Evolutionary conservation across 2,888 invertebrate genomes (phyloP), one percentile per base, ranked within the genome.

Genomic region (Drosophila paramelanica): DNA sequence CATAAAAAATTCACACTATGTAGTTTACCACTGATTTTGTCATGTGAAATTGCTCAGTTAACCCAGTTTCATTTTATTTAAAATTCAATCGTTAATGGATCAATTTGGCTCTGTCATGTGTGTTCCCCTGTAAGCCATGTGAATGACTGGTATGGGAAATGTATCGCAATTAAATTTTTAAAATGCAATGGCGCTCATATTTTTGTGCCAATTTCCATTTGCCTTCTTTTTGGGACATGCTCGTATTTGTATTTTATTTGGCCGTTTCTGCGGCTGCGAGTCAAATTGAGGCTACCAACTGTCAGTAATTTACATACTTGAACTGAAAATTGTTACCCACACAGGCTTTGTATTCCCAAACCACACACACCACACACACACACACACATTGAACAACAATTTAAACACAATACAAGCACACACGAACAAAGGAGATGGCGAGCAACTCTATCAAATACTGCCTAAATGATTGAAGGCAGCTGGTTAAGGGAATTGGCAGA

Each of bases 231-330:
- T 38, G 62, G 51, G 38, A 73, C 73, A 69, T 57, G 46, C 23
- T 60, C 39, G 27, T 67, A 69, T 72, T 72, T 67, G 67, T 65
- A 43, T 64, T 67, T 68, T 52, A 67, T 73, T 47, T 61, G 53
- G 52, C 58, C 36, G 49, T 58, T 73, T 67, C 65, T 58, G 70
- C 49, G 72, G 73, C 74, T 81, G 86, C 74, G 77, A 83, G 81
- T 79, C 73, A 66, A 81, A 83, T 83, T 74, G 74, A 83, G 86
- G 84, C 83, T 81, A 81, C 69, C 84, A 83, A 86, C 84, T 81
- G 84, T 81, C 77, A 70, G 87, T 79, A 79, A 86, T 86, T 87
- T 84, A 84, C 87, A 83, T 85, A 85, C 79, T 79, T 88, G 72
- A 85, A 72, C 73, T 75, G 75, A 46, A 82, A 86, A 86, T 83